These are phyloP conservation scores for Poeciliopsis retropinna DNA, from an alignment of 2,113 vertebrate species.

Conservation along the genomic window DNA sequence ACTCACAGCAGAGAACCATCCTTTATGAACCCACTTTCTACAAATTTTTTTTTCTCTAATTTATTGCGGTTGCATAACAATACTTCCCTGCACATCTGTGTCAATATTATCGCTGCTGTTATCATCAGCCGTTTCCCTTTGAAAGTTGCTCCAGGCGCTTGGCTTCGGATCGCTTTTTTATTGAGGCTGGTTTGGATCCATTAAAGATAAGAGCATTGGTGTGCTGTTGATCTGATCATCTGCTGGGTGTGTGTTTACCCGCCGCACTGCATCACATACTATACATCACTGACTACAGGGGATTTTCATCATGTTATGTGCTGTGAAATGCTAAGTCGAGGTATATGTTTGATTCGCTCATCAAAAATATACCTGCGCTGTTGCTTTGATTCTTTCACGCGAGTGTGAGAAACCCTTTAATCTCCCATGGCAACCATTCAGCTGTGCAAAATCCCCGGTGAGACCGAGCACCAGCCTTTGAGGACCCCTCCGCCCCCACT, in stretches of 20 bases:
- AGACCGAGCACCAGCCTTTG: no score
- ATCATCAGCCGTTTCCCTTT: slow-evolving; percentile 21
- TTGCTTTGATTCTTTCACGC: no score
- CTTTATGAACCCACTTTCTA: slow-evolving; percentile 18
- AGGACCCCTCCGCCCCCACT: no score
- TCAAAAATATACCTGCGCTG: no score
- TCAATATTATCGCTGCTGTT: slow-evolving; percentile 17
- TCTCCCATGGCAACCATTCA: no score
- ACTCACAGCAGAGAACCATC: slow-evolving; percentile 16
- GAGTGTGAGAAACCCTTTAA: no score
- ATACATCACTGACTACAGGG: slow-evolving; percentile 32
- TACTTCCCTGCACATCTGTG: slow-evolving; percentile 4
- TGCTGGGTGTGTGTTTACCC: background rate
- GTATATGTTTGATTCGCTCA: no score
- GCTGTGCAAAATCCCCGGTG: no score
- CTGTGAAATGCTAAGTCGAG: no score
- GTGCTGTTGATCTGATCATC: slow-evolving; percentile 15
- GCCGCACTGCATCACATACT: slow-evolving; percentile 4
- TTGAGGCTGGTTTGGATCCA: background rate
- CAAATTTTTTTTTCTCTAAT: slow-evolving; percentile 31
- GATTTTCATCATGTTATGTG: no score
- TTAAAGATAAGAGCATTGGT: background rate
- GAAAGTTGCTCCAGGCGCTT: background rate
- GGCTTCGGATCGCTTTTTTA: background rate
- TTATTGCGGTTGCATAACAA: slow-evolving; percentile 8